phyloP scores from a whole-genome alignment of 2,797 vertebrate genomes.

The Schizopygopsis malacanthus region DNA sequence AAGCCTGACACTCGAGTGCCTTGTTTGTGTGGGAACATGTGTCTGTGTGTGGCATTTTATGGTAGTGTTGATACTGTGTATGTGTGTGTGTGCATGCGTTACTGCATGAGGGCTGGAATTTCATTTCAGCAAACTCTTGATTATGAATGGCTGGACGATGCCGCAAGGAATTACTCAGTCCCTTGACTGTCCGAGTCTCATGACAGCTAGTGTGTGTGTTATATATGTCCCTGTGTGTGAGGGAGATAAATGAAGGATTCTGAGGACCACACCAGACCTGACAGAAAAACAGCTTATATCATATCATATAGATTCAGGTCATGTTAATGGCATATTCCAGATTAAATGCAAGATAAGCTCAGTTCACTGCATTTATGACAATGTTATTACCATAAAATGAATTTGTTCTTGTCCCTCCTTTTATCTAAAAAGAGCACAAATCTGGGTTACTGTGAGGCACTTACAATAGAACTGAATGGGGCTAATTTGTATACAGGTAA shows the following conservation, averaged over 20 bases:
- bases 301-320: neutral
- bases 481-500: neutral
- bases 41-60: constrained; percentile 29
- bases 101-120: constrained; percentile 55
- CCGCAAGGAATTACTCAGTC: constrained; percentile 60
- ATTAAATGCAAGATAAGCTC: neutral
- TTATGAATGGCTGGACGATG: constrained; percentile 69
- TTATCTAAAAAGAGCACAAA: neutral
- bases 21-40: constrained; percentile 67
- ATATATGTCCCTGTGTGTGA: constrained; percentile 9
- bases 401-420: neutral
- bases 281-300: neutral
- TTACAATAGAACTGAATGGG: constrained; percentile 1
- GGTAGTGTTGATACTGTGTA: constrained; percentile 19
- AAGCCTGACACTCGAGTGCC: constrained; percentile 51
- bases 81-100: constrained; percentile 34
- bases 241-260: neutral
- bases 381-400: neutral
- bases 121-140: constrained; percentile 67
- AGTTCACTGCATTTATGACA: neutral
- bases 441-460: neutral
- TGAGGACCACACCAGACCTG: neutral
- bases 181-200: constrained; percentile 61
- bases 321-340: neutral
- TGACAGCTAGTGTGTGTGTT: constrained; percentile 40